phyloP scores from a whole-genome alignment of 2,888 invertebrate genomes.

The Apotomis betuletana region DNA sequence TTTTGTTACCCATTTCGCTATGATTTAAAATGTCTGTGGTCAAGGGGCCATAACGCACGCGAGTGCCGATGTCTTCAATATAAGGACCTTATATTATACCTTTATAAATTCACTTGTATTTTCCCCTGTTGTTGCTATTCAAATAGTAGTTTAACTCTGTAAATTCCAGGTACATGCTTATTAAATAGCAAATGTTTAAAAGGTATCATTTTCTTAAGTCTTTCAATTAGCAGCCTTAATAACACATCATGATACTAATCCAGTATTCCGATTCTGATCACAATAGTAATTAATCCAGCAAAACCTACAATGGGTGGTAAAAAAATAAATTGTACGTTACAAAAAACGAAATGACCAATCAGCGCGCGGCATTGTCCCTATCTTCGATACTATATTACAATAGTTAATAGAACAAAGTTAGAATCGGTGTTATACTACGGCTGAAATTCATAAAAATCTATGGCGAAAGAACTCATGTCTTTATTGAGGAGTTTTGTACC shows the following conservation, averaged over 20 bases:
- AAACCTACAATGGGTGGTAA: slow-evolving; percentile 34
- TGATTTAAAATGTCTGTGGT: not conserved
- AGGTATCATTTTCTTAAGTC: slow-evolving; percentile 4
- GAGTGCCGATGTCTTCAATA: not conserved
- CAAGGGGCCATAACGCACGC: slow-evolving; percentile 19
- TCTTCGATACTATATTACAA: slow-evolving; percentile 19
- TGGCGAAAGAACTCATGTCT: no score
- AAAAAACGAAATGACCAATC: slow-evolving; percentile 34
- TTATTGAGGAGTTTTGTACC: no score
- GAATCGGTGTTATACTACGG: not conserved
- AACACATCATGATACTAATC: slow-evolving; percentile 10
- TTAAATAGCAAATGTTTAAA: not conserved
- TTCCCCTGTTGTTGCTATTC: no score
- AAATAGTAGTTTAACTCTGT: no score
- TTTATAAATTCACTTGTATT: not conserved
- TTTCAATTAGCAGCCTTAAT: slow-evolving; percentile 28
- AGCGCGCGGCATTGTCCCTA: slow-evolving; percentile 20
- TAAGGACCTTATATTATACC: not conserved
- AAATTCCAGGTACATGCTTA: not conserved
- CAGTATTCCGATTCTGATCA: slow-evolving; percentile 19
- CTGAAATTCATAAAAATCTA: no score
- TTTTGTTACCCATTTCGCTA: not conserved
- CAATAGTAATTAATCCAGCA: slow-evolving; percentile 22
- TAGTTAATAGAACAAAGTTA: slow-evolving; percentile 13
- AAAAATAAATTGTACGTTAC: slow-evolving; percentile 28